Evolutionary conservation across 2,797 vertebrate species (phyloP), one percentile per base, ranked within the genome.

Genomic region (Micropoecilia bifurca): DNA sequence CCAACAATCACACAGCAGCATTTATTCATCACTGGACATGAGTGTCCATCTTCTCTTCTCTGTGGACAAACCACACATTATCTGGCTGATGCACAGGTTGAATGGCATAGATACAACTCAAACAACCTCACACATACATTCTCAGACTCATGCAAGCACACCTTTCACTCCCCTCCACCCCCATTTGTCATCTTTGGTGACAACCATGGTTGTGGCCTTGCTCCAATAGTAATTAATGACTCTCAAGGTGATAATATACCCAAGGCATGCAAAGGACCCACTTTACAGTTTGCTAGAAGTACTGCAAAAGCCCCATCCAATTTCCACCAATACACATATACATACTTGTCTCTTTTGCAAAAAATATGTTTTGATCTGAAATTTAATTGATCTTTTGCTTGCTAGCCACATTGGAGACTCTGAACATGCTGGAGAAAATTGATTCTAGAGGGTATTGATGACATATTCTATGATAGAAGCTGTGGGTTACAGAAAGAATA

Each of bases 261-360:
- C 83, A 43, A 77, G 84, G 89, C 92, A 93, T 93, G 90, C 90
- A 93, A 93, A 93, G 91, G 81, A 91, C 82, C 88, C 87, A 90
- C 89, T 95, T 93, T 91, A 87, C 80, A 8, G 73, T 81, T 78
- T 88, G 83, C 93, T 86, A 89, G 89, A 90, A 79, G 80, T 80
- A 4, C 68, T 39, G 7, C 68, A 57, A 68, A 28, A 7, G 46
- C 41, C 14, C 10, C 71, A 45, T 59, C 66, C 39, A 66, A 25
- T 47, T n/a, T 55, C 68, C 53, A 45, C 59, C 73, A 16, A 48
- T 10, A 61, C 55, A 61, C 30, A 76, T 18, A 76, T 46, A 50
- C 57, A 73, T 45, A 80, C 50, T 82, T 81, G 82, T 82, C 87
- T 86, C 83, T 88, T 83, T 81, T 79, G 73, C 72, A 77, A 80